Base-by-base conservation (phyloP, 2,113 vertebrate species). In the Sebastes fasciatus region DNA sequence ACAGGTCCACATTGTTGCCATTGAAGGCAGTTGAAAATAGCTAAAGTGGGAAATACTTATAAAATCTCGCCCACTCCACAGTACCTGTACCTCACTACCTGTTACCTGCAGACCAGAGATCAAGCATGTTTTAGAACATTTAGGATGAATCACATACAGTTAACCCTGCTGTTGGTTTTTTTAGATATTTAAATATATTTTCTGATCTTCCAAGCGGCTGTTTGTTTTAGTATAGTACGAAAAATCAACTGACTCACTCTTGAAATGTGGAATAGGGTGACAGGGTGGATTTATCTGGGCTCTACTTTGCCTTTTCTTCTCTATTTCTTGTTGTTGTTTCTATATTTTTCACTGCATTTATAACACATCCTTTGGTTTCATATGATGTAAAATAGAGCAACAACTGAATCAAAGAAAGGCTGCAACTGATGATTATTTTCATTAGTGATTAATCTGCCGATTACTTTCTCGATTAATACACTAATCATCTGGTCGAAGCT, bases 11-110 rank as follows among this genome's bases (percentile, higher is more conserved):
- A 84, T 61, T 82, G 57, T 75, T 85, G 69, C 79, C 71, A 86
- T 19, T 70, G 74, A 85, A 80, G 83, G 84, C 42, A 55, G 76
- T 77, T 88, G 86, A 91, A 93, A 93, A 93, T 92, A 87, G 82
- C 74, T 84, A 67, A 89, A 83, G 88, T 90, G 79, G 86, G 71
- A 86, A 91, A 92, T 65, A 82, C 79, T 90, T 83, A 70, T 82
- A 66, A 83, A 74, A 75, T 77, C 48, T 68, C 54, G 13, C 66
- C 86, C 83, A 78, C 80, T 64, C 77, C 60, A 74, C 34, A 34
- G 34, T 34, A 34, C 17, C 67, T 54, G 67, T 17, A 26, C 48
- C 11, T 85, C 43, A 69, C 63, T 81, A 81, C 48, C 73, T 74
- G 81, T 71, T 71, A 80, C 45, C 67, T 77, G 73, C 48, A 70